Evolutionary conservation across 2,888 invertebrate genomes (phyloP).

Genomic region (Microdon myrmicae): DNA sequence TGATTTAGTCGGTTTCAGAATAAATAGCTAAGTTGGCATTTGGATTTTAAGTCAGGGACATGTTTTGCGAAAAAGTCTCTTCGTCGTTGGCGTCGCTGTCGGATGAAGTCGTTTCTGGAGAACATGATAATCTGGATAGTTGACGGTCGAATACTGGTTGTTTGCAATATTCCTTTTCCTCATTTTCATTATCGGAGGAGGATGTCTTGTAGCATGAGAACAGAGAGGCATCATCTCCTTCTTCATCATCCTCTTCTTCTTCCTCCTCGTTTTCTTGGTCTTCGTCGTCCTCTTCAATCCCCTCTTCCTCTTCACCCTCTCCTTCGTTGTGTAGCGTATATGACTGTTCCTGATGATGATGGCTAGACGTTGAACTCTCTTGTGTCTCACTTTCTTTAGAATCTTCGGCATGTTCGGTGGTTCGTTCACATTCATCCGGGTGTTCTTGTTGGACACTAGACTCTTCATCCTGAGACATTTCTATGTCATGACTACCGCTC

Average conservation of each 20-base stretch:
- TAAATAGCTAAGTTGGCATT: constrained; percentile 40
- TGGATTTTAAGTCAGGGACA: constrained; percentile 16
- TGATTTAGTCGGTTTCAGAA: constrained; percentile 36
- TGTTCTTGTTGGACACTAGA: too few species aligned
- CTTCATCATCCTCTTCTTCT: not conserved
- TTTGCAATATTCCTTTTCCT: too few species aligned
- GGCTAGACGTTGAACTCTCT: too few species aligned
- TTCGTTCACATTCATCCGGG: too few species aligned
- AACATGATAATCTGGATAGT: constrained; percentile 20
- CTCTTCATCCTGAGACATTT: too few species aligned
- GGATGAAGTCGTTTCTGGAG: constrained; percentile 30
- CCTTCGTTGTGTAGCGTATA: too few species aligned
- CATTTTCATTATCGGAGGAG: constrained; percentile 15
- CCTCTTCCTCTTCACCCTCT: constrained; percentile 5
- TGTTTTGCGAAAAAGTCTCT: too few species aligned
- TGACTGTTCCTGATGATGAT: too few species aligned
- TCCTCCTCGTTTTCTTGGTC: not conserved
- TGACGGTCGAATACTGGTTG: too few species aligned
- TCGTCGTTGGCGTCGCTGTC: constrained; percentile 30
- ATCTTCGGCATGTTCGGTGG: too few species aligned
- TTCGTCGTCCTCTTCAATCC: constrained; percentile 20
- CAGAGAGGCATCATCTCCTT: not conserved
- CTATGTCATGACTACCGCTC: too few species aligned
- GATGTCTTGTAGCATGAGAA: constrained; percentile 15
- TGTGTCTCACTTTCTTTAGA: too few species aligned